phyloP scores from a whole-genome alignment of 2,797 vertebrate genomes.

The Pelobates cultripes region DNA sequence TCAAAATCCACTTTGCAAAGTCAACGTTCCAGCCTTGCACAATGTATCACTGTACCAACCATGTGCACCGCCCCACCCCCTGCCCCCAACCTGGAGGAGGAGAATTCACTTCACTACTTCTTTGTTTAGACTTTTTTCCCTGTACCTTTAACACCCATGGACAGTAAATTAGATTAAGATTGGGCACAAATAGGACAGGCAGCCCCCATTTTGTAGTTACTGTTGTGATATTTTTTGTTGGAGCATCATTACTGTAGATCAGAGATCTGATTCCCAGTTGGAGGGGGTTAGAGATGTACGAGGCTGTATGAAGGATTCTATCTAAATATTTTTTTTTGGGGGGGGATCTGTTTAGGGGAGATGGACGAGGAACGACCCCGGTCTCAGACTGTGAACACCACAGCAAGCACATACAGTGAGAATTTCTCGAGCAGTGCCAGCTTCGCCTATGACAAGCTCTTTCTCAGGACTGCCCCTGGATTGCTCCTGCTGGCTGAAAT shows the following conservation, averaged over 20 bases:
- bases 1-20: not conserved
- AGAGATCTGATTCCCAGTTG: not conserved
- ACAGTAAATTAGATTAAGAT: no score
- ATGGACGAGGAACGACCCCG: conserved; percentile 68
- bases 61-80: conserved; percentile 40
- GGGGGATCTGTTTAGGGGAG: conserved; percentile 28
- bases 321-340: not conserved
- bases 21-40: not conserved
- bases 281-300: not conserved
- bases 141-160: not conserved
- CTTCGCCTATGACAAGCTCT: conserved; percentile 76
- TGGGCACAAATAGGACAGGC: no score
- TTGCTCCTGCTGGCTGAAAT: conserved; percentile 77
- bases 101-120: conserved; percentile 4
- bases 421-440: conserved; percentile 66
- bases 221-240: not conserved
- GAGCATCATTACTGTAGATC: not conserved
- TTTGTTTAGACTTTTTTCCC: conserved; percentile 6
- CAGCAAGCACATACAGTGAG: conserved; percentile 74
- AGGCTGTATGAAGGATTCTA: not conserved
- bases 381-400: conserved; percentile 75
- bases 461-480: conserved; percentile 73
- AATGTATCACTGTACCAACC: not conserved
- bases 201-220: not conserved
- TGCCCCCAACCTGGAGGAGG: conserved; percentile 16